A percentile compares a stretch with the other conserved stretches of the same genome.
Conservation (phyloP, 92 coral and sea anemone genomes). For the Umimayanthus chanpuru region DNA sequence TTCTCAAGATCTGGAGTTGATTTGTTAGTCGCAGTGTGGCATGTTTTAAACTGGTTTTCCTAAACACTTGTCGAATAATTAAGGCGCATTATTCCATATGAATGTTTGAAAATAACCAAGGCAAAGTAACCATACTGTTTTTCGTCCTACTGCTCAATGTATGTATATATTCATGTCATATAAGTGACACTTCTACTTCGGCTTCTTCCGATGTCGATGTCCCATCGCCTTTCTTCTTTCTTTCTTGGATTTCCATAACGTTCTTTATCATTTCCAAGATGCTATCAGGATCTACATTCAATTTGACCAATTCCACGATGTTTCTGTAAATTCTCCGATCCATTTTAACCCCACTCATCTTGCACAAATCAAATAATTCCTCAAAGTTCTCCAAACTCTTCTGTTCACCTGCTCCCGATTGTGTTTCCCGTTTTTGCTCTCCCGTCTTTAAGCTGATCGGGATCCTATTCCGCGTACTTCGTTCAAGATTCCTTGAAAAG, state of each 20-base stretch:
- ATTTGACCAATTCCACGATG: slow-evolving; percentile 63
- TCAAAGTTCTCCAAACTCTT: slow-evolving; percentile 52
- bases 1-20: not conserved
- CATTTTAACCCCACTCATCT: slow-evolving; percentile 64
- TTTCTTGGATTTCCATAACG: slow-evolving; percentile 31
- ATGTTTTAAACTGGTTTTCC: not conserved
- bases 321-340: slow-evolving; percentile 67
- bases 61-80: not conserved
- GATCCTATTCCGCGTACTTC: slow-evolving; percentile 8
- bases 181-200: slow-evolving; percentile 29
- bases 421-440: not conserved
- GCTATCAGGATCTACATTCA: slow-evolving; percentile 71
- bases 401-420: slow-evolving; percentile 45
- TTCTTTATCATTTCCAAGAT: slow-evolving; percentile 55
- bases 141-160: not conserved
- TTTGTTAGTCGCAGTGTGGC: not conserved
- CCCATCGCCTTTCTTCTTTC: not conserved
- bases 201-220: not conserved
- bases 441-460: not conserved
- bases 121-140: not conserved
- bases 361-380: slow-evolving; percentile 62
- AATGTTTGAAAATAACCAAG: not conserved
- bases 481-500: slow-evolving; percentile 31
- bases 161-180: not conserved
- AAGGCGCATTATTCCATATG: not conserved